Evolutionary conservation across 2,888 invertebrate genomes (phyloP).

Genomic region (Synergus itoensis): DNA sequence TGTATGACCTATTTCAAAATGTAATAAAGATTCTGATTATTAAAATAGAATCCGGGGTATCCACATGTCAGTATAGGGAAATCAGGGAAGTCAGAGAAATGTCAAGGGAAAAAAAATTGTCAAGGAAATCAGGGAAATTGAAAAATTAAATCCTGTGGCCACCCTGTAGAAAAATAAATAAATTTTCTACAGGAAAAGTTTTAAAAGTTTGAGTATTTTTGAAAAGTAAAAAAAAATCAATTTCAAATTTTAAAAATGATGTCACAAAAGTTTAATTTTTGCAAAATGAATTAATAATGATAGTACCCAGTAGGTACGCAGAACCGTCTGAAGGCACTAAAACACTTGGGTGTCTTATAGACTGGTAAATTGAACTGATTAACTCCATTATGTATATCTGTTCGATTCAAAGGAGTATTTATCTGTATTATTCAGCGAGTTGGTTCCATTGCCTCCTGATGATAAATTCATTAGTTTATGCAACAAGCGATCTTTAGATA

Average conservation of each 20-base stretch:
- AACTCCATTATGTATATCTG: slow-evolving; percentile 4
- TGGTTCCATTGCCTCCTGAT: slow-evolving; percentile 20
- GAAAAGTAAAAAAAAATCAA: background rate
- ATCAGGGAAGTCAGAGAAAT: no score
- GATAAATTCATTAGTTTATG: slow-evolving; percentile 20
- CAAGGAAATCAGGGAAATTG: no score
- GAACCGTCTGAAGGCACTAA: background rate
- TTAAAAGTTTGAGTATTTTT: background rate
- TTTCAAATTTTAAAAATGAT: background rate
- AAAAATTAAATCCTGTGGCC: no score
- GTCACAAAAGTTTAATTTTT: background rate
- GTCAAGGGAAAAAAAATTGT: no score
- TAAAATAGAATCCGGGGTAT: background rate
- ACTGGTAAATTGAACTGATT: slow-evolving; percentile 23
- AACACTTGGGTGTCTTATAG: background rate
- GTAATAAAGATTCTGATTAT: background rate
- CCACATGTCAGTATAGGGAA: no score
- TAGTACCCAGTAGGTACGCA: background rate
- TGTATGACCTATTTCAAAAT: background rate
- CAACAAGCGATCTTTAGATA: slow-evolving; percentile 24
- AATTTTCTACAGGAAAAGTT: background rate
- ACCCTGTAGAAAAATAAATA: no score
- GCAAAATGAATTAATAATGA: background rate
- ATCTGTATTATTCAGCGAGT: slow-evolving; percentile 30
- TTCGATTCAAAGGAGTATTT: slow-evolving; percentile 22